These are phyloP conservation scores for Oryzias javanicus DNA, from an alignment of 2,113 vertebrate species.

Conservation along the genomic window DNA sequence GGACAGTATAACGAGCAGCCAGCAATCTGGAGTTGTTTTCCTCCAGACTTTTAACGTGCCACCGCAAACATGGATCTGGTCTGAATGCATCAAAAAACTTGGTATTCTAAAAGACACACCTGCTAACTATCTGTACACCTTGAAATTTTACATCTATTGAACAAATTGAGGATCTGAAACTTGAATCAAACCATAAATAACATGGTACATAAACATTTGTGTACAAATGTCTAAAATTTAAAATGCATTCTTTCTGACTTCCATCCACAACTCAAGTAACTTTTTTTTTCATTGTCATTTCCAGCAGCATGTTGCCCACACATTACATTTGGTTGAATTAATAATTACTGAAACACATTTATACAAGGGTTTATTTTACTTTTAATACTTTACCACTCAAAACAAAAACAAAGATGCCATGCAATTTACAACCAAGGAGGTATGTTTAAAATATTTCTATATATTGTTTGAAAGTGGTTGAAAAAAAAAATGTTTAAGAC, in stretches of 20 bases:
- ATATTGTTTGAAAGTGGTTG: too few species aligned
- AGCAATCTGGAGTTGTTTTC: neutral
- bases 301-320: too few species aligned
- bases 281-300: neutral
- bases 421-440: too few species aligned
- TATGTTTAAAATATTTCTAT: too few species aligned
- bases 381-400: too few species aligned
- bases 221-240: neutral
- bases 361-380: too few species aligned
- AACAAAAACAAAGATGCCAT: too few species aligned
- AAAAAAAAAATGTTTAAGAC: too few species aligned
- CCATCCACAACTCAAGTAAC: too few species aligned
- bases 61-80: neutral
- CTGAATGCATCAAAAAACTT: neutral
- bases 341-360: too few species aligned
- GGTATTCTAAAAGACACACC: neutral
- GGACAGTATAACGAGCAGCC: slow-evolving; percentile 9
- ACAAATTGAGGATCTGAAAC: slow-evolving; percentile 13
- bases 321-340: too few species aligned
- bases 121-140: slow-evolving; percentile 1
- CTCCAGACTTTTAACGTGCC: neutral
- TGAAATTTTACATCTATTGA: neutral
- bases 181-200: slow-evolving; percentile 27
- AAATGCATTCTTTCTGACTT: slow-evolving; percentile 4
- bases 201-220: slow-evolving; percentile 17